Conservation (phyloP, 2,797 vertebrate genomes). For the Crocidura indochinensis region DNA sequence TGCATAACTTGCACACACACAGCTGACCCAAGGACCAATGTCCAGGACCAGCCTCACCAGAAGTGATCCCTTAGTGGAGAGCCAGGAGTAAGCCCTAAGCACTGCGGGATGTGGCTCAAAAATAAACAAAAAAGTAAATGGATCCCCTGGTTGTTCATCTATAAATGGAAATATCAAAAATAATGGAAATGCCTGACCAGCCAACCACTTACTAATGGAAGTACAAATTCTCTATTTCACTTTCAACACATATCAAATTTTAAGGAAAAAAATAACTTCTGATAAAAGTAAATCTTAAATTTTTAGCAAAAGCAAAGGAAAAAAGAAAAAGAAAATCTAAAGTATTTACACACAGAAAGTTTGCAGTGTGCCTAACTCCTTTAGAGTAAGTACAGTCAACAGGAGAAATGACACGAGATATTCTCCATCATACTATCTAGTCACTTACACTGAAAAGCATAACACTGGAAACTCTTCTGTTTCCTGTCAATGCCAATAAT, state of each 20-base stretch:
- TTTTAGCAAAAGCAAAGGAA: slow-evolving; percentile 8
- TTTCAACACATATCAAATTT: slow-evolving; percentile 11
- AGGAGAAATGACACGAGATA: slow-evolving; percentile 35
- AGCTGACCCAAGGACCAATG: no score
- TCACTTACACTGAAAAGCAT: not conserved
- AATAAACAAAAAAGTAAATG: no score
- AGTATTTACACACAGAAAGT: not conserved
- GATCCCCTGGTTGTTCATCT: slow-evolving; percentile 37
- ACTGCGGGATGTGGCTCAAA: no score
- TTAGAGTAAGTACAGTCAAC: not conserved
- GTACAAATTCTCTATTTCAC: slow-evolving; percentile 44
- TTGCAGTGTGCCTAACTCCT: not conserved
- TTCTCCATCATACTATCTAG: not conserved
- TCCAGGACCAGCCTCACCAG: no score
- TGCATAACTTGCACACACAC: no score
- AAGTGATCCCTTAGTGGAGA: no score
- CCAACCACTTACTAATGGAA: slow-evolving; percentile 39
- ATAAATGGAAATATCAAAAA: slow-evolving; percentile 2
- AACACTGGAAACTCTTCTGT: not conserved
- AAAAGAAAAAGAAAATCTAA: not conserved
- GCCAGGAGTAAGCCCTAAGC: no score
- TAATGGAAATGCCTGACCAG: slow-evolving; percentile 34
- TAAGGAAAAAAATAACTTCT: slow-evolving; percentile 53
- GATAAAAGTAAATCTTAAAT: not conserved
- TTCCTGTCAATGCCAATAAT: slow-evolving; percentile 54